Evolutionary conservation across 2,797 vertebrate species (phyloP).

Genomic region (Atherinosoma microstoma): DNA sequence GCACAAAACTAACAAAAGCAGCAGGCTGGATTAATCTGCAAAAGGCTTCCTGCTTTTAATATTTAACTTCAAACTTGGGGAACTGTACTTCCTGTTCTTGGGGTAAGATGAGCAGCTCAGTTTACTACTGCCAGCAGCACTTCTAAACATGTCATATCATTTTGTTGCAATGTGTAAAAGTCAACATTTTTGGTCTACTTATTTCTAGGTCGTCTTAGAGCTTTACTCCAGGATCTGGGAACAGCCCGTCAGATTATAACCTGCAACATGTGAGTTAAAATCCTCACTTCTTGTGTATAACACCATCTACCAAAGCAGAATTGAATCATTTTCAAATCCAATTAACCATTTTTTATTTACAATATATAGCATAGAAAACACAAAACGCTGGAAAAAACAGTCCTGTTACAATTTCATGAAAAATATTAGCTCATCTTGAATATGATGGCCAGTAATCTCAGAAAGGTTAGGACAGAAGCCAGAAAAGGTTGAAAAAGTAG

Average conservation of each 20-base stretch:
- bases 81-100: constrained; percentile 4
- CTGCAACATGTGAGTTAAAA: not conserved
- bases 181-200: not conserved
- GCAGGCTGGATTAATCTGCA: constrained; percentile 3
- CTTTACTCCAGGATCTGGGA: constrained; percentile 1
- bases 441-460: too few species aligned
- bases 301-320: not conserved
- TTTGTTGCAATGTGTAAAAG: constrained; percentile 18
- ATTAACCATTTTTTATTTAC: not conserved
- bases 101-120: constrained; percentile 9
- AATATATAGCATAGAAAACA: not conserved
- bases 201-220: not conserved
- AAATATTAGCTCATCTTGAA: too few species aligned
- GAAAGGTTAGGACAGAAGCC: too few species aligned
- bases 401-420: too few species aligned
- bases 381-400: not conserved
- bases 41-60: constrained; percentile 3
- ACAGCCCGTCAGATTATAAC: not conserved
- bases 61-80: constrained; percentile 12
- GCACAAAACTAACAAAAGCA: constrained; percentile 13
- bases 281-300: not conserved
- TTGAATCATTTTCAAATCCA: not conserved
- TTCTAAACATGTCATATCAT: not conserved
- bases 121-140: constrained; percentile 9
- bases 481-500: too few species aligned